Percentiles rank a stretch among this genome's conserved stretches.
phyloP scores from a whole-genome alignment of 2,113 vertebrate genomes.

The Heteronetta atricapilla region DNA sequence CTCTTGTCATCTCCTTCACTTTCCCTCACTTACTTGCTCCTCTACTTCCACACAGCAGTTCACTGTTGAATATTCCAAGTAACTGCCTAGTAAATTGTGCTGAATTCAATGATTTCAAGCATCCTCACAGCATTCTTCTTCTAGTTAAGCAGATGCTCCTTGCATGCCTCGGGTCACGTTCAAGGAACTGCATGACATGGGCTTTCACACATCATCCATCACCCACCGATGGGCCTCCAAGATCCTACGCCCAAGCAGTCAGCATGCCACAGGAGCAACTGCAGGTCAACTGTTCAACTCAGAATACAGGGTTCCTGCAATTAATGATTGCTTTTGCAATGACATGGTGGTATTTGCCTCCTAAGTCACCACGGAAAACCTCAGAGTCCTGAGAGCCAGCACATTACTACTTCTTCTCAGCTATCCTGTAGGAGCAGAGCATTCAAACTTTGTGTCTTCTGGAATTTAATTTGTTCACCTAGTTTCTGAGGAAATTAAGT shows the following conservation, averaged over 20 bases:
- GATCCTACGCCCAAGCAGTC: not conserved
- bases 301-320: not conserved
- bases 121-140: not conserved
- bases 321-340: not conserved
- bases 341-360: fast-evolving
- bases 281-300: not conserved
- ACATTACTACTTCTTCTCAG: not conserved
- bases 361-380: not conserved
- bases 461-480: not conserved
- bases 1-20: not conserved
- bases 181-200: not conserved
- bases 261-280: not conserved
- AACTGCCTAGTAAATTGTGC: not conserved
- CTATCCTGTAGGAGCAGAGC: not conserved
- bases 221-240: not conserved
- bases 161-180: not conserved
- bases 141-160: not conserved
- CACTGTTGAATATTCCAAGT: not conserved
- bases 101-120: not conserved
- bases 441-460: not conserved
- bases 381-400: not conserved
- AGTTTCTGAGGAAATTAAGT: not conserved
- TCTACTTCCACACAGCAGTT: not conserved
- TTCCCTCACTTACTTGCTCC: not conserved
- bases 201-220: not conserved